phyloP scores from a whole-genome alignment of 2,888 invertebrate species.

The Nephrotoma flavescens region DNA sequence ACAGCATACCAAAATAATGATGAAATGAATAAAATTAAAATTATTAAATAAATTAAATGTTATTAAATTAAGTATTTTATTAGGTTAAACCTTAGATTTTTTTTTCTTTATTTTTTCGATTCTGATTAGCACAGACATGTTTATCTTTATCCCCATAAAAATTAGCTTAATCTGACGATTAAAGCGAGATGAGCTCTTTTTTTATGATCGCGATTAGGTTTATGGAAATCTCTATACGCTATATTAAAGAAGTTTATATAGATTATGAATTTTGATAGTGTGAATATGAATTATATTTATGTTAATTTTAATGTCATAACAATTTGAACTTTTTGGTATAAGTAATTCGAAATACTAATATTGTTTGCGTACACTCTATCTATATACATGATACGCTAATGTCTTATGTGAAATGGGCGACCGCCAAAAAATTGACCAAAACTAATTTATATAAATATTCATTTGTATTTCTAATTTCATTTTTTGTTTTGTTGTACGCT shows the following conservation, averaged over 20 bases:
- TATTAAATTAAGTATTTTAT: neutral
- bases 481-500: neutral
- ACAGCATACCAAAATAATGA: neutral
- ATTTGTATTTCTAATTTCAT: neutral
- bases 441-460: neutral
- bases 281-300: neutral
- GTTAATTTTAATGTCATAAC: neutral
- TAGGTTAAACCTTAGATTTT: neutral
- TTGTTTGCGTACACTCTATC: too few relatives aligned
- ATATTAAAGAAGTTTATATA: neutral
- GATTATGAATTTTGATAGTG: neutral
- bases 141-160: neutral
- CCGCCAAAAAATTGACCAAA: neutral
- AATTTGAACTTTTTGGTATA: neutral
- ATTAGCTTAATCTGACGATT: neutral
- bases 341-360: too few relatives aligned
- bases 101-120: neutral
- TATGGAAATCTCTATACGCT: neutral
- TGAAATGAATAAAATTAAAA: neutral
- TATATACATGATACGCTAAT: neutral
- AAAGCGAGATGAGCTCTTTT: neutral
- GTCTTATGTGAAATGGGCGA: neutral
- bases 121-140: neutral
- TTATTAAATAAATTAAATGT: neutral
- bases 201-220: neutral